Base-by-base conservation (phyloP, 2,113 vertebrate species). In the Zosterops hypoxanthus region DNA sequence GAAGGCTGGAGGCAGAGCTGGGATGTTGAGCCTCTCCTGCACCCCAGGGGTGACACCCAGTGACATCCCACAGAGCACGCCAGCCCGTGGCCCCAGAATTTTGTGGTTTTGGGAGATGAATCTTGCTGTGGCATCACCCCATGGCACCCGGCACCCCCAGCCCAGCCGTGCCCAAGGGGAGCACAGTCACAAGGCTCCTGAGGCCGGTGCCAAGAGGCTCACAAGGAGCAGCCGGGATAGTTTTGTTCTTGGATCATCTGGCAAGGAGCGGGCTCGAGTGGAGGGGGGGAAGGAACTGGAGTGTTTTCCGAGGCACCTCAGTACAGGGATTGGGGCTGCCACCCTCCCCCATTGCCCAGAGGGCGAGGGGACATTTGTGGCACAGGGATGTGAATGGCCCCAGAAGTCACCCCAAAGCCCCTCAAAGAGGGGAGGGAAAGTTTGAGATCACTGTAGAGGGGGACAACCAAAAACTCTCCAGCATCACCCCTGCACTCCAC, bases 181-280 rank as follows among this genome's bases (percentile, higher is more conserved):
- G 47, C 73, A 5, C 5, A 19, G 90, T 96, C 95, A 96, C 92
- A 53, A 90, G 96, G 90, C 69, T 73, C 52, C 71, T 1, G 86
- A 0, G 0, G 72, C 20, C 4, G 3, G 14, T 96, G 95, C 96
- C 95, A 96, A 96, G 85, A 5, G 1, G 1, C 90, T 91, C 84
- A 91, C 94, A 88, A 26, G 10, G 60, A 86, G 75, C 88, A 2
- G 94, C 82, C 4, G 25, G 80, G 96, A 97, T 95, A 86, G 88
- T 94, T 95, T 93, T 80, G 88, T 50, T 93, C 94, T 96, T 95
- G 91, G 71, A 95, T 96, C 92, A 96, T 93, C 94, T 92, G 95
- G 88, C 86, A 95, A 86, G 72, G 59, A 93, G 9, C 33, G 63
- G 15, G 55, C 65, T 36, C 33, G 31, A 55, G 60, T 6, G 28